Evolutionary conservation across 2,888 invertebrate species (phyloP), one percentile per base, ranked within the genome.

Genomic region (Tetragonisca angustula): DNA sequence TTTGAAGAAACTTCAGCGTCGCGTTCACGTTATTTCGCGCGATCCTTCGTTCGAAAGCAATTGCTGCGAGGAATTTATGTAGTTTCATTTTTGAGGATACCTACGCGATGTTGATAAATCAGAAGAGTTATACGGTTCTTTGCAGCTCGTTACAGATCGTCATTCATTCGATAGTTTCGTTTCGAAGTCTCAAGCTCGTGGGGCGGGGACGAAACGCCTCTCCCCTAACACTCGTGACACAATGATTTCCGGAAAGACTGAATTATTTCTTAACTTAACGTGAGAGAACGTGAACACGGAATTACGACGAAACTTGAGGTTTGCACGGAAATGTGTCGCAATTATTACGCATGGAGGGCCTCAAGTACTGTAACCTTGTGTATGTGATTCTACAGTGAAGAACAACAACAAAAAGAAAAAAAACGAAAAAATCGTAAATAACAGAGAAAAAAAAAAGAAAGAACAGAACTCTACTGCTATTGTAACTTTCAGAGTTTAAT

Each of bases 401-500:
- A 74, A 72, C 43, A 43, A 43, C 36, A 43, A 43, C 36, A 9
- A 43, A 43, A 6, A 36, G 9, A 11, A 9, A 43, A 43, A 43
- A 43, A 43, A 43, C 1, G 9, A 77, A 64, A 75, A 79, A 73
- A 81, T 81, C 71, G 78, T 68, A 79, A 77, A 71, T 76, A 69
- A 76, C 76, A 77, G 69, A 87, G 81, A 83, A 83, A 88, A 89
- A 85, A 91, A 36, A 83, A 83, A 88, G 88, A 85, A 91, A 36
- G 27, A 69, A 91, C 91, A 56, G 52, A 69, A 91, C 91, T 92
- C 92, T 92, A 92, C 91, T 85, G 91, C 92, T 93, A 93, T 93
- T 93, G 92, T 93, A 93, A 92, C 92, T 93, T 93, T 92, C 93
- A 93, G 91, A 93, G 93, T 93, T 93, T 93, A 93, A 93, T 93